Base-by-base conservation (phyloP, 2,888 invertebrate species). In the Alloplasta piceator region DNA sequence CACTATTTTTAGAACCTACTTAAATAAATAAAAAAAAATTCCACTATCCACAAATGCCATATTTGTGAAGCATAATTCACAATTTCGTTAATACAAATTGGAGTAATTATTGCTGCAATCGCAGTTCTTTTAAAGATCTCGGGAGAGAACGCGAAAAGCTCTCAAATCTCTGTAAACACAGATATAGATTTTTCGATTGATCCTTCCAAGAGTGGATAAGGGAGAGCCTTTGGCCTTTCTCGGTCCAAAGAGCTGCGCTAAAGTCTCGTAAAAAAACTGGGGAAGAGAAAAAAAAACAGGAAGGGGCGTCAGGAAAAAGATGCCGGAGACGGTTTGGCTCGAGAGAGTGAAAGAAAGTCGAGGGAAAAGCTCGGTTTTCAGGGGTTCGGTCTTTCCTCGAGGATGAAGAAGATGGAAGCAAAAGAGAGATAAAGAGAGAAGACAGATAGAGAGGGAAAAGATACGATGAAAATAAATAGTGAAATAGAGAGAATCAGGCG, bases 361-460 rank as follows among this genome's bases (percentile, higher is more conserved):
- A 60, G 41, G 64, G 70, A 64, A 60, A 64, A 64, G 73, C 70
- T 81, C 3, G 73, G 73, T 81, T 74, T 78, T 43, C 77, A 73
- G 73, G 73, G 56, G 50, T 36, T 63, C 56, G 67, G 48, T 48
- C 46, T 61, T 7, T 26, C 36, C 58, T 56, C 48, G 38, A 6
- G 14, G 70, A 70, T 73, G 73, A 60, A 73, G 73, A 73, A 66
- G 70, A 55, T 52, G 48, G 14, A 70, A 39, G 12, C 55, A 36
- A 55, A 38, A 12, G 55, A 10, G 60, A 12, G 10, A 46, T 16
- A 55, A 61, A 68, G 48, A 68, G 68, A 77, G 41, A 70, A 46
- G 46, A 38, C 26, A 63, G 61, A 61, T 48, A 52, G 10, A n/a
- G 55, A 38, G 41, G 64, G 12, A 46, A 48, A 67, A n/a, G 14